Evolutionary conservation across 2,888 invertebrate genomes (phyloP).

Genomic region (Seira ritae): DNA sequence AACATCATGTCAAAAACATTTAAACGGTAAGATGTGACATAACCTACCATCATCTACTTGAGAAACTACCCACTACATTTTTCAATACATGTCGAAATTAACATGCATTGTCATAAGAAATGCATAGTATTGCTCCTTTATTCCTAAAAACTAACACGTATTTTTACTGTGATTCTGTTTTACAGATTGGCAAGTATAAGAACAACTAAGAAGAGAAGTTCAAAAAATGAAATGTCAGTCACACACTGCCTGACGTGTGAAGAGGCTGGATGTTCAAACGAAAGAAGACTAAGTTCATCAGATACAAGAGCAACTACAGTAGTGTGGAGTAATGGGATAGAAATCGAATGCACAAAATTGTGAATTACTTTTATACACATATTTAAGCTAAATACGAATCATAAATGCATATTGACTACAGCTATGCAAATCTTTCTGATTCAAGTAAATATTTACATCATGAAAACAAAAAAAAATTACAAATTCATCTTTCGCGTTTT

Average conservation of each 20-base stretch:
- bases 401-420: no score
- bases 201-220: constrained; percentile 55
- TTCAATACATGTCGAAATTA: background rate
- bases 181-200: constrained; percentile 66
- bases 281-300: constrained; percentile 2
- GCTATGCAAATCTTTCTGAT: no score
- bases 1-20: constrained; percentile 73
- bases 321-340: constrained; percentile 44
- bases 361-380: constrained; percentile 46
- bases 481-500: no score
- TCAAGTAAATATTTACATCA: no score
- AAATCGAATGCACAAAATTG: constrained; percentile 68
- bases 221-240: constrained; percentile 13
- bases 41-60: no score
- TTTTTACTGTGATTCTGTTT: no score
- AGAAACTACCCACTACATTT: background rate
- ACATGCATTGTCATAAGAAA: background rate
- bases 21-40: constrained; percentile 56
- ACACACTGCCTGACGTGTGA: constrained; percentile 55
- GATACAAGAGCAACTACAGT: constrained; percentile 32
- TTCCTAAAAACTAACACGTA: no score
- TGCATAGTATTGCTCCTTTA: no score
- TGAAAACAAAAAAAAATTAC: no score
- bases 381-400: background rate
- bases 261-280: constrained; percentile 56